Base-by-base conservation (phyloP, 2,113 vertebrate genomes). In the Semicossyphus pulcher region DNA sequence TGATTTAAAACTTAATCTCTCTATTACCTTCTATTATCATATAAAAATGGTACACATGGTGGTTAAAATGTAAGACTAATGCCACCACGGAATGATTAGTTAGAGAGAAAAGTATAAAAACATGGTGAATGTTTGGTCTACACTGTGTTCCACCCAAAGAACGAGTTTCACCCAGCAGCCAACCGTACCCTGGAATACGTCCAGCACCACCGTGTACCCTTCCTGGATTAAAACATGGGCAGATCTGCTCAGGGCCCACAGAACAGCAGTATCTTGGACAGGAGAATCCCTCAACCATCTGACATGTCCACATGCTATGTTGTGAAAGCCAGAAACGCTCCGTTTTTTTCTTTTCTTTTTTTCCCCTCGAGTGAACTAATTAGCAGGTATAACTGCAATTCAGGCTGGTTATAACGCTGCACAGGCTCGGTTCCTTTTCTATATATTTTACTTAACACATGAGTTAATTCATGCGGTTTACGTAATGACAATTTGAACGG, bases 261-360 rank as follows among this genome's bases (percentile, higher is more conserved):
- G 52, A 88, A 82, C 83, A 89, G 88, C 85, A 86, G 88, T 86
- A 75, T 83, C 65, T 65, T 90, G 89, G 84, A 91, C 60, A 69
- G 58, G 56, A 81, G 57, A 74, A 72, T 57, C 67, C 61, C 72
- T 76, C 67, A 49, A 87, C 88, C 89, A 92, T 89, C 88, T 90
- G 91, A 91, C 85, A 78, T 36, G 67, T 78, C 81, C 85, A 88
- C 82, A 88, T 87, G 85, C 63, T 63, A 70, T 2, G 21, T 11
- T 20, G 25, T 31, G 3, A 6, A 20, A 39, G 87, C 90, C 86
- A 90, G 75, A 75, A 72, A 61, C 74, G 32, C 41, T 74, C 31
- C 3, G 0, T 42, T 61, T 44, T 80, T 82, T 41, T n/a, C n/a
- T n/a, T 39, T 5, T 20, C 11, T 5, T 44, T n/a, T 45, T 49